phyloP scores from a whole-genome alignment of 1,140 invertebrate genomes.

The Drosophila nigromelanica region DNA sequence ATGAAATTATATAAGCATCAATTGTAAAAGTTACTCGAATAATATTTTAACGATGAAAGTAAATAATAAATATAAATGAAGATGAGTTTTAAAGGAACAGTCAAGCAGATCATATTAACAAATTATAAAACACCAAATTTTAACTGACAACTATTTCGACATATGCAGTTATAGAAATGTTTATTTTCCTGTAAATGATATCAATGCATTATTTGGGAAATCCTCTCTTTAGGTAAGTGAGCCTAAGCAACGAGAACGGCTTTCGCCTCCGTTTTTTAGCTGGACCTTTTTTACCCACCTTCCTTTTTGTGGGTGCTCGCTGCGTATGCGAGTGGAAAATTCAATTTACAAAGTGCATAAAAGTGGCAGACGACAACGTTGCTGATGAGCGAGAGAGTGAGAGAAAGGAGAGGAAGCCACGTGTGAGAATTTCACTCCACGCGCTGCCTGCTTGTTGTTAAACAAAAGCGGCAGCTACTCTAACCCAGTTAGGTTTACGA shows the following conservation, averaged over 20 bases:
- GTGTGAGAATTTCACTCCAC: conserved; percentile 60
- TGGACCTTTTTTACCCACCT: conserved; percentile 18
- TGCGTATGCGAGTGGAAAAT: conserved; percentile 77
- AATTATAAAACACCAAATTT: too few relatives aligned
- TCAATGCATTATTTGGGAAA: conserved; percentile 7
- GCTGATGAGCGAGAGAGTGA: conserved; percentile 8
- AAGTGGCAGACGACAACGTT: conserved; percentile 57
- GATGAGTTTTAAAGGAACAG: too few relatives aligned
- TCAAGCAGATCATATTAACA: too few relatives aligned
- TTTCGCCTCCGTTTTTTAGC: conserved; percentile 13
- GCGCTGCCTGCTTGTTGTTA: conserved; percentile 68
- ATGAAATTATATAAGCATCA: too few relatives aligned
- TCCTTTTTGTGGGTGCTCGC: conserved; percentile 16
- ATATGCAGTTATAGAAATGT: background rate
- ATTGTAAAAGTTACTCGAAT: too few relatives aligned
- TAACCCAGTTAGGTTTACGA: conserved; percentile 18
- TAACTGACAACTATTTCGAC: background rate
- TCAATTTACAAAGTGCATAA: conserved; percentile 82
- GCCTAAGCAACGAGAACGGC: conserved; percentile 8
- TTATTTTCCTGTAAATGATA: conserved; percentile 15
- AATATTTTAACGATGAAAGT: too few relatives aligned
- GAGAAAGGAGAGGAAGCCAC: conserved; percentile 22
- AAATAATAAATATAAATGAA: too few relatives aligned
- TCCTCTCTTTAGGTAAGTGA: conserved; percentile 4
- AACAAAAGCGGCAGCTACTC: conserved; percentile 68